Evolutionary conservation across 1,140 invertebrate genomes (phyloP).

Genomic region (Drosophila nannoptera): DNA sequence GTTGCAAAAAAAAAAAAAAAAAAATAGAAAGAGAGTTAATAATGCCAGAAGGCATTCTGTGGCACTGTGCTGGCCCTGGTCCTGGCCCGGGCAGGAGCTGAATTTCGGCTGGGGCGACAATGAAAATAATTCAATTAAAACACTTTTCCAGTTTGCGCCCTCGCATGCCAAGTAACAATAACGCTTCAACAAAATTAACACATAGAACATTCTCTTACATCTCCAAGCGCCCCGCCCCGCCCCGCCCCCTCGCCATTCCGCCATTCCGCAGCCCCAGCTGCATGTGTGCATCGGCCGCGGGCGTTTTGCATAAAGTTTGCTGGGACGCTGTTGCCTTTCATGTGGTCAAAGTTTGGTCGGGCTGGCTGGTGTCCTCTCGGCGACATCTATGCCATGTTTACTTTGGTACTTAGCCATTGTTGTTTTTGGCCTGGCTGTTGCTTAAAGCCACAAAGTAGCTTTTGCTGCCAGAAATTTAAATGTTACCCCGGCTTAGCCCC

Average conservation of each 20-base stretch:
- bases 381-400: conserved; percentile 73
- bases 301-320: conserved; percentile 58
- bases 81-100: neutral
- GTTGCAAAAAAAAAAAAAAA: conserved; percentile 60
- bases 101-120: conserved; percentile 64
- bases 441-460: conserved; percentile 73
- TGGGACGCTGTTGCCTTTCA: conserved; percentile 41
- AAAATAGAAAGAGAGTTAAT: conserved; percentile 72
- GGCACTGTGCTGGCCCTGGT: conserved; percentile 17
- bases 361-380: conserved; percentile 19
- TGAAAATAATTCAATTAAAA: conserved; percentile 79
- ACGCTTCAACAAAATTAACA: conserved; percentile 73
- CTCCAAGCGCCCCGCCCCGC: neutral
- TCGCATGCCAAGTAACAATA: conserved; percentile 76
- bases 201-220: conserved; percentile 37
- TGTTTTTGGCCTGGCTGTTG: conserved; percentile 42
- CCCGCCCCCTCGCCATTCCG: neutral
- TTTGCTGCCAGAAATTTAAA: conserved; percentile 62
- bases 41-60: conserved; percentile 51
- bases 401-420: conserved; percentile 64
- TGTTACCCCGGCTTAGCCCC: conserved; percentile 45
- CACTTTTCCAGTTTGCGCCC: conserved; percentile 70
- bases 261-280: neutral
- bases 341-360: conserved; percentile 54
- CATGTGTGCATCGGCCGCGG: conserved; percentile 51